Base-by-base conservation (phyloP, 23 tunicate species). In the Styela clava region DNA sequence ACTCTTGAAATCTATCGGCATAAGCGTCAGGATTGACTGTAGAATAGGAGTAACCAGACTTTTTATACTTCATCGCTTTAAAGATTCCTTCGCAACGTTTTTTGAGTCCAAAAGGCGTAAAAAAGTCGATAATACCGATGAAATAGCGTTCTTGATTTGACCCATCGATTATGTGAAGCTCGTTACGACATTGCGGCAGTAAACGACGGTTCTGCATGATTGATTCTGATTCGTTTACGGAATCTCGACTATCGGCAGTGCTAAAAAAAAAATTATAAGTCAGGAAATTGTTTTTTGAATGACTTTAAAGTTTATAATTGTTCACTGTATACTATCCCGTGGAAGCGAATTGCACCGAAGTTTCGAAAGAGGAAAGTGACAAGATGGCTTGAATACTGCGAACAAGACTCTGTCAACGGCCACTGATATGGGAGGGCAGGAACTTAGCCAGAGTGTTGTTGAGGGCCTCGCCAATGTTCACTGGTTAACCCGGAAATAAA, bases 111-210 rank as follows among this genome's bases (percentile, higher is more conserved):
- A 83, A 93, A 35, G 89, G 79, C 18, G 92, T 84, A 25, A 93
- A 87, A 69, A 93, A 93, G 68, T 93, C 98, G 36, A 93, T 93
- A 22, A 93, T 78, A 31, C 98, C 98, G 52, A 93, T 23, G 68
- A 68, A 93, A 36, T 85, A 88, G 16, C 93, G 68, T 44, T 87
- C 89, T 32, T 29, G 25, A n/a, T 87, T 86, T 23, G 64, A 33
- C 0, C 90, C 90, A 44, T 93, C 98, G 18, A 93, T 71, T 2
- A 88, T 85, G 62, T 93, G 98, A 35, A 93, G 83, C 67, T 93
- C 98, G 82, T 93, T 93, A 33, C 70, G 68, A 64, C 77, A 84
- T 16, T 88, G 74, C 37, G 98, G 98, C 37, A 93, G 81, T 81
- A 88, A 61, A 2, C 98, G 51, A 2, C 93, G 89, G 69, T 93